phyloP scores from a whole-genome alignment of 2,113 vertebrate species.

The Siniperca knerii region DNA sequence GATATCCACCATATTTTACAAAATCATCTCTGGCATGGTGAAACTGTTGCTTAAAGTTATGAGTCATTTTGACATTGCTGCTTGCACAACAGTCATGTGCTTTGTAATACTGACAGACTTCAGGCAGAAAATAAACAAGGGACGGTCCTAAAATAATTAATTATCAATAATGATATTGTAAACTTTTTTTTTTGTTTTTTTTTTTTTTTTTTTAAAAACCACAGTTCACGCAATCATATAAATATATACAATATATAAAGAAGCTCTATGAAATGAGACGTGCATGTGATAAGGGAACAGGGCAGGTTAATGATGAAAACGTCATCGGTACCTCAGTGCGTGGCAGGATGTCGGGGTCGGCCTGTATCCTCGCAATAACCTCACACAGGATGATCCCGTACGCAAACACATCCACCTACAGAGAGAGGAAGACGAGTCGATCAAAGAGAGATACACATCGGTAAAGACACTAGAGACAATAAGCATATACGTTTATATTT shows the following conservation, averaged over 20 bases:
- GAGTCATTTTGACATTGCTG: slow-evolving; percentile 11
- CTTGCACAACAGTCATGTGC: slow-evolving; percentile 15
- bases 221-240: not conserved
- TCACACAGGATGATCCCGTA: slow-evolving; percentile 97
- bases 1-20: not conserved
- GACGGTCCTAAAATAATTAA: not conserved
- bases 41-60: slow-evolving; percentile 8
- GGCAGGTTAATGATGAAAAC: not conserved
- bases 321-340: slow-evolving; percentile 88
- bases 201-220: too few relatives aligned
- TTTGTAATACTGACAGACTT: not conserved
- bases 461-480: not conserved
- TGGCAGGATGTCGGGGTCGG: slow-evolving; percentile 95
- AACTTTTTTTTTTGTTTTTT: too few relatives aligned
- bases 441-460: not conserved
- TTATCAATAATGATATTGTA: not conserved
- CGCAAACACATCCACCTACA: slow-evolving; percentile 90
- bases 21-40: not conserved
- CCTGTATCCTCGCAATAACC: slow-evolving; percentile 93
- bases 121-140: not conserved
- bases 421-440: not conserved
- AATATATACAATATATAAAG: too few relatives aligned
- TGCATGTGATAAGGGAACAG: not conserved
- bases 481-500: not conserved
- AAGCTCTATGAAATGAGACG: not conserved